Conservation (phyloP, 2,797 vertebrate genomes). For the Phrynocephalus vlangalii region DNA sequence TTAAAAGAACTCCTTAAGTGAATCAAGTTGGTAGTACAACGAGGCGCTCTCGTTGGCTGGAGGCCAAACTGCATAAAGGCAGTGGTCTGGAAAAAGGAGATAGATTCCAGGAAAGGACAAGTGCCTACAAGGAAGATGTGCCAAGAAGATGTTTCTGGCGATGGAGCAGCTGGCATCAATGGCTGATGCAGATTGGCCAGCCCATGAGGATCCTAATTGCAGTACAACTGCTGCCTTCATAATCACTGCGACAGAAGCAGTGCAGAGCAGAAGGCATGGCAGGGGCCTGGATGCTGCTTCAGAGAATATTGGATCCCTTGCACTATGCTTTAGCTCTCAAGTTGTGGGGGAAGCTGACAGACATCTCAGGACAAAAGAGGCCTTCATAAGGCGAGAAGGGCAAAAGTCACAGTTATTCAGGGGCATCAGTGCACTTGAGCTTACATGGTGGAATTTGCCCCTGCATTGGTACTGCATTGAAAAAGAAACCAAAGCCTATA, state of each 20-base stretch:
- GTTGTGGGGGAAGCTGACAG: conserved; percentile 58
- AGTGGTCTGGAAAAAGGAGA: conserved; percentile 44
- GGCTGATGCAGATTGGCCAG: conserved; percentile 69
- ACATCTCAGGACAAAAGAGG: conserved; percentile 64
- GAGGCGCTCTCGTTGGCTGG: conserved; percentile 37
- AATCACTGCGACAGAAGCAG: conserved; percentile 71
- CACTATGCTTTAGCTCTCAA: conserved; percentile 34
- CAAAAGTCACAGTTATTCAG: conserved; percentile 17
- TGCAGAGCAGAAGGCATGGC: conserved; percentile 61
- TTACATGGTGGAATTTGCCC: neutral
- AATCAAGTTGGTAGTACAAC: conserved; percentile 24
- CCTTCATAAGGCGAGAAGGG: neutral
- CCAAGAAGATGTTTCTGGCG: conserved; percentile 73
- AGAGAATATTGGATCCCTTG: conserved; percentile 56
- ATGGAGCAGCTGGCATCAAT: conserved; percentile 70
- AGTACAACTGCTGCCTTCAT: conserved; percentile 72
- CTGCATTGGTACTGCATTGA: neutral
- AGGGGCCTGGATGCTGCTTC: conserved; percentile 61
- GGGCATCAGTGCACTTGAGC: neutral
- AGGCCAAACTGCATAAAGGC: neutral
- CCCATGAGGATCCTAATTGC: conserved; percentile 78
- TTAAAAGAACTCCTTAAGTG: conserved; percentile 19
- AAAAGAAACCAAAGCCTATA: neutral
- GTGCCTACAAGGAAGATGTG: conserved; percentile 57
- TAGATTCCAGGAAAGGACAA: conserved; percentile 59